Evolutionary conservation across 1,140 invertebrate species (phyloP), one percentile per base, ranked within the genome.

Genomic region (Nasonia longicornis): DNA sequence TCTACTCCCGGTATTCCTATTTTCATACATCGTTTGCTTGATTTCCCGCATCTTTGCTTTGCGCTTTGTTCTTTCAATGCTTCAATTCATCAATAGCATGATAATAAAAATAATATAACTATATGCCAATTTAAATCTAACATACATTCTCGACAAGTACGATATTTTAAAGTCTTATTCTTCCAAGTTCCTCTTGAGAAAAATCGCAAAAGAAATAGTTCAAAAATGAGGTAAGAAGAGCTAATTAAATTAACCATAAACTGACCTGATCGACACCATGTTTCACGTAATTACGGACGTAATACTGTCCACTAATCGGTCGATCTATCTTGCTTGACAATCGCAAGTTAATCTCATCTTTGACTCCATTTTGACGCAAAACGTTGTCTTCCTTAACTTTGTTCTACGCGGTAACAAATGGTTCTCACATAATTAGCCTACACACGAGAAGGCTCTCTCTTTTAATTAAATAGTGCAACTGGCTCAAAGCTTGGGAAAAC

Each of bases 361-460:
- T 69, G 69, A 81, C 75, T 77, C 48, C 70, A 81, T 64, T 63
- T 77, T 72, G 70, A 82, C 63, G 29, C 58, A 58, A 77, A 72
- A 67, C 52, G 14, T 63, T 69, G 35, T 78, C 76, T 74, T 82
- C 38, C 63, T 79, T 70, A 81, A 69, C 73, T 79, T 79, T 79
- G 71, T 79, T 31, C 66, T 82, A 82, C 66, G 81, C 81, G 81
- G 77, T 82, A 82, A 82, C 81, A 82, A 79, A 79, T 79, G 45
- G 31, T 82, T 79, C 70, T 69, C 72, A 82, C 45, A 77, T 66
- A 79, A 79, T 79, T 82, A 82, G 70, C 66, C 81, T 82, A 82
- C 66, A 79, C n/a, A 75, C n/a, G 22, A 79, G 64, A 82, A 75
- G 42, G 77, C 20, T 79, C 12, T 78, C 16, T 58, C 7, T 45